These are phyloP conservation scores for Alouatta palliata DNA, from an alignment of 2,113 vertebrate genomes.

Conservation along the genomic window DNA sequence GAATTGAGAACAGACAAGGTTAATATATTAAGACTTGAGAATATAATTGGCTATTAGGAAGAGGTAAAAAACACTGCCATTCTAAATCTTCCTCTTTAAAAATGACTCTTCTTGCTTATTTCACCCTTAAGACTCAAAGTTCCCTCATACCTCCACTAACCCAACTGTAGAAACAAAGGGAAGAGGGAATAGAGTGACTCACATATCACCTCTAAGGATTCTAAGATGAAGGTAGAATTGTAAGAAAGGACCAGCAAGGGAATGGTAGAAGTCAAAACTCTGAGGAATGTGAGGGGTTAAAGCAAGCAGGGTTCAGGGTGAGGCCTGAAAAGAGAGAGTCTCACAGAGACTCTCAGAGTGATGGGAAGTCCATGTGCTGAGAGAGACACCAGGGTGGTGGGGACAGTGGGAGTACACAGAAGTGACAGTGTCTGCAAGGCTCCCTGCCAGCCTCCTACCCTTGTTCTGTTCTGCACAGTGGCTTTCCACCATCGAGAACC, in stretches of 20 bases:
- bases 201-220: not conserved
- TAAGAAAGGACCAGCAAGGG: not conserved
- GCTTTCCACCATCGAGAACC: not conserved
- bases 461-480: not conserved
- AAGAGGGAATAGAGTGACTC: not conserved
- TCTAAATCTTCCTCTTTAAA: not conserved
- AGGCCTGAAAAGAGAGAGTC: not conserved
- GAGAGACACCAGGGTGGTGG: rapidly evolving
- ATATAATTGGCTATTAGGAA: not conserved
- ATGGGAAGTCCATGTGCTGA: too few species aligned
- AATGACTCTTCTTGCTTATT: not conserved
- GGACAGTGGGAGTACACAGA: not conserved
- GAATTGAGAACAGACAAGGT: not conserved
- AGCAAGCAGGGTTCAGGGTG: not conserved
- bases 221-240: not conserved
- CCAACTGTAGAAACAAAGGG: not conserved
- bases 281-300: not conserved
- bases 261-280: not conserved
- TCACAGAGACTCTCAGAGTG: not conserved
- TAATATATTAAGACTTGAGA: not conserved
- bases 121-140: not conserved
- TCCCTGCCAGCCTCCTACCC: not conserved
- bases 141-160: not conserved
- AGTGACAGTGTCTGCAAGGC: rapidly evolving
- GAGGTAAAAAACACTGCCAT: not conserved